Conservation (phyloP, 2,113 vertebrate species). For the Misgurnus mizolepis region DNA sequence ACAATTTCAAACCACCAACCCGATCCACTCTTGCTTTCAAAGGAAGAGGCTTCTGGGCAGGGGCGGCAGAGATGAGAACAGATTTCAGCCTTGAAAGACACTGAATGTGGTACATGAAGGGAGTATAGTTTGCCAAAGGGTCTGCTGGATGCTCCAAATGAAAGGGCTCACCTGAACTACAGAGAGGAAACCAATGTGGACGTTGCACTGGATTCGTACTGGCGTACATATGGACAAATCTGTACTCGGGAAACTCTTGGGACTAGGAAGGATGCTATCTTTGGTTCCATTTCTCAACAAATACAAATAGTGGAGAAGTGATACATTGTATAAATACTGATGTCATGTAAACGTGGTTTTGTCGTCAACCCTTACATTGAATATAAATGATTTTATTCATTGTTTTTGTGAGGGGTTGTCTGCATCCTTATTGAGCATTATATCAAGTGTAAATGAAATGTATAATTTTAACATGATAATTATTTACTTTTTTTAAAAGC, state of each 20-base stretch:
- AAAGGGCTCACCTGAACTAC: conserved; percentile 10
- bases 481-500: background rate
- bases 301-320: background rate
- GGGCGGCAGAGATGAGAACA: background rate
- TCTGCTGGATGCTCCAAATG: background rate
- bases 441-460: conserved; percentile 50
- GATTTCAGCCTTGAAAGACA: conserved; percentile 11
- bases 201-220: conserved; percentile 31
- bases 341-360: background rate
- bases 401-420: background rate
- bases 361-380: background rate
- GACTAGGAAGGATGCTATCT: background rate
- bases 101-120: conserved; percentile 1
- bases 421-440: background rate
- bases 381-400: conserved; percentile 18
- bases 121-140: conserved; percentile 9
- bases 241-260: conserved; percentile 24
- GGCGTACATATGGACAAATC: conserved; percentile 24
- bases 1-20: background rate
- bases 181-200: background rate
- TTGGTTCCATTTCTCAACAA: background rate
- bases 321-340: background rate
- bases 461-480: conserved; percentile 16
- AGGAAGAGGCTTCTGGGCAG: conserved; percentile 10
- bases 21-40: conserved; percentile 26